Conservation (phyloP, 2,797 vertebrate species). For the Bradypodion pumilum region DNA sequence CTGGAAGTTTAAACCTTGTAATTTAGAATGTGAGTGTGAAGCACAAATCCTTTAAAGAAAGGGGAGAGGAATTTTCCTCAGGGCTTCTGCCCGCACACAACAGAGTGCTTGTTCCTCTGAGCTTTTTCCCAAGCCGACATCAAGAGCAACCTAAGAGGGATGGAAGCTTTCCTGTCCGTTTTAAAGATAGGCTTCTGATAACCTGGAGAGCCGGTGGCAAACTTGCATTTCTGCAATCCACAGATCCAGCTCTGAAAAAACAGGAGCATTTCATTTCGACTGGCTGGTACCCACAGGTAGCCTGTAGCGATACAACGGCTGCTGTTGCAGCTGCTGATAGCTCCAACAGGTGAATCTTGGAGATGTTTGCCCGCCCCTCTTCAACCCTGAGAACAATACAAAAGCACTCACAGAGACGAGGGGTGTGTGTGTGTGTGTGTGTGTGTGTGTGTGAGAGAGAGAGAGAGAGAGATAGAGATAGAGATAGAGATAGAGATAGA, state of each 20-base stretch:
- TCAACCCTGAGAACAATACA: neutral
- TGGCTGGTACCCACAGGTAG: neutral
- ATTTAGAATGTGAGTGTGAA: neutral
- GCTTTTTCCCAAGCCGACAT: neutral
- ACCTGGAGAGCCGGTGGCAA: neutral
- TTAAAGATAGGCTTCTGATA: neutral
- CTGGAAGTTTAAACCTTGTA: neutral
- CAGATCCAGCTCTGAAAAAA: too few species aligned
- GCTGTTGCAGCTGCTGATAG: neutral
- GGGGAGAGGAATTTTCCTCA: neutral
- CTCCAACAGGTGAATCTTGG: slow-evolving; percentile 20
- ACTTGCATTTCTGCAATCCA: neutral
- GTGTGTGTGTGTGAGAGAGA: too few species aligned
- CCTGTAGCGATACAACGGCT: neutral
- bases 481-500: too few species aligned
- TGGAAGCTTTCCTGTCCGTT: neutral
- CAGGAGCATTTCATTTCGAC: neutral
- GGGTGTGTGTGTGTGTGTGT: too few species aligned
- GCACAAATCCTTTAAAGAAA: neutral
- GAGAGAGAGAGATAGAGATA: neutral
- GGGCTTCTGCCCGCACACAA: neutral
- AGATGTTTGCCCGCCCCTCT: neutral
- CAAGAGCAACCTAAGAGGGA: neutral
- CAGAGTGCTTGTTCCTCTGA: neutral
- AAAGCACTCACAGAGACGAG: too few species aligned